Base-by-base conservation (phyloP, 2,797 vertebrate genomes). In the Clarias platycephalus region DNA sequence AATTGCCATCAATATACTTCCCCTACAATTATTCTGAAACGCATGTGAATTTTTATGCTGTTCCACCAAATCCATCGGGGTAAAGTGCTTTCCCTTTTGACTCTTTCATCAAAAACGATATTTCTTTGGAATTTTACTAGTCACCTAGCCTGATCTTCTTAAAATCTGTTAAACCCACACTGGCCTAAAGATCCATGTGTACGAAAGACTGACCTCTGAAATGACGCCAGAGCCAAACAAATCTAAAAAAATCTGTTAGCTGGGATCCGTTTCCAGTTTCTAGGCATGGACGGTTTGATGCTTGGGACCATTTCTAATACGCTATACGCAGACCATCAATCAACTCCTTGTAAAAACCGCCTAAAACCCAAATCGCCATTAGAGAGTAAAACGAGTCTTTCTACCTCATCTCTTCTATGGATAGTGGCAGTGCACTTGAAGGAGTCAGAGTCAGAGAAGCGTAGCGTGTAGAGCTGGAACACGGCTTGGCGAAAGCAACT, bases 11-110 rank as follows among this genome's bases (percentile, higher is more conserved):
- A 62, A 53, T 49, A 31, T 62, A 9, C 37, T 70, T 82, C 71
- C 53, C 26, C 80, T 79, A 79, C 66, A 79, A 20, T 67, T 70
- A 80, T 53, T 37, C 34, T 67, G 22, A 80, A 68, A 75, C 28
- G 44, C 49, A 75, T 86, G 81, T 37, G 57, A 78, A 49, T 63
- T 31, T 16, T 83, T 28, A 53, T 15, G 60, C 28, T 24, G 10
- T 49, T 58, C 24, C 44, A 18, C 37, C 26, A 67, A 71, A 22
- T 58, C 44, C 10, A 13, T 20, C 4, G 5, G 15, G n/a, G 31
- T 31, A 26, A 34, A 58, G 22, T n/a, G 28, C 53, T 3, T 34
- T 9, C 13, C 12, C 53, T 18, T 20, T 28, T 80, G 24, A 64
- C 15, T 64, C 37, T 15, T 67, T 81, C 24, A 44, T 7, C 16